Evolutionary conservation across 2,888 invertebrate genomes (phyloP), one percentile per base, ranked within the genome.

Genomic region (Watsonalla binaria): DNA sequence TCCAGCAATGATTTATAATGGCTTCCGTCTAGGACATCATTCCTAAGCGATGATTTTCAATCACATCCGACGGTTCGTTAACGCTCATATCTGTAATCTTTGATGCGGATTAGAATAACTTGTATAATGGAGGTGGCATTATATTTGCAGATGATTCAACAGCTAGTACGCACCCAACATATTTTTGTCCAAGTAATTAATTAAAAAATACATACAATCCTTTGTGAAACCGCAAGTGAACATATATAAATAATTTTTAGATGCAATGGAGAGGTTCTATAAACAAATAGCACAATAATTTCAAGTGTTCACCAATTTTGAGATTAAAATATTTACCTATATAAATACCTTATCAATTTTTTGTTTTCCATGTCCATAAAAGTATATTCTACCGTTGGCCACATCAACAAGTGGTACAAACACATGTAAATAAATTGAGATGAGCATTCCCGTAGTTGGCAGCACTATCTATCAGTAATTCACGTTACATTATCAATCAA

Each of bases 371-470:
- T 49, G 59, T 54, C 52, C 56, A 57, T 58, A 62, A 76, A 76
- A 72, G 68, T 73, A 78, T 76, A 66, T 78, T 80, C 72, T 80
- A 85, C 81, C 82, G 83, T 82, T 82, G 80, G 78, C 71, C 82
- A 77, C 77, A 83, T 87, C 86, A 89, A 88, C 89, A 90, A 88
- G 87, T 88, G 78, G 78, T 82, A 86, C 83, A 81, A 80, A 85
- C 86, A 87, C 82, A 88, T 90, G 87, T 89, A 90, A 90, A 90
- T 88, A 90, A 87, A 89, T 89, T 83, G 88, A 86, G 84, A 85
- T 76, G 85, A 84, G 78, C 80, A 78, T 83, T 83, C 82, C 74
- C 78, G 74, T 72, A 66, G 80, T 75, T 78, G 84, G 82, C 85
- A 85, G 84, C 81, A 77, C 79, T 74, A 84, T 86, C 82, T 85